Evolutionary conservation across 2,888 invertebrate genomes (phyloP), one percentile per base, ranked within the genome.

Genomic region (Cryptops parisi): DNA sequence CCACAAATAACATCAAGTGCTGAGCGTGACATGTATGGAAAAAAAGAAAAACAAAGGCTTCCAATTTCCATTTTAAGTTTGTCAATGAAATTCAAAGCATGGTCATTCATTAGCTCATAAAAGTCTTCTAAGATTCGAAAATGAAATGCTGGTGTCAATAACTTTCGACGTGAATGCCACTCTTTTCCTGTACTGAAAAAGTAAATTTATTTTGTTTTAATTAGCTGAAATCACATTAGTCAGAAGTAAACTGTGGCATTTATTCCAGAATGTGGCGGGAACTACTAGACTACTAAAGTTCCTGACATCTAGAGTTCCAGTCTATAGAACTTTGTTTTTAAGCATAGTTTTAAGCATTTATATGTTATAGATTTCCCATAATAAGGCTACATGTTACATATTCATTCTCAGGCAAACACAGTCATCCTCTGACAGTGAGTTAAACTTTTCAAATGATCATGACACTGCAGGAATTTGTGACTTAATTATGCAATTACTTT

Each of bases 101-200:
- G 72, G 48, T 72, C 66, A 59, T 73, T 73, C 62, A 73, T 72
- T n/a, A 74, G 68, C 4, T 64, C 63, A 19, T 72, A 56, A 58
- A 73, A 74, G 55, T 73, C 71, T 54, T 70, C 65, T 40, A 74
- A 64, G 51, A 75, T 74, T 56, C 69, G 69, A 61, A 73, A 74
- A 60, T 74, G 74, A 59, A 74, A 74, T 1, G 73, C 68, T 9
- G 74, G 74, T 1, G 74, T 74, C 43, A 74, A 60, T 56, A 72
- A 59, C 59, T 68, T 69, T 17, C 73, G 61, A 46, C 70, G 63
- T 2, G 63, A 63, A n/a, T 65, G 63, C 73, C 73, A 73, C 60
- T 72, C 71, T 2, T 62, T 60, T 6, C 70, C 70, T 24, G 67
- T 67, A 60, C 72, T 56, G 38, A 44, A 27, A 49, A 69, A 54